Evolutionary conservation across 2,113 vertebrate genomes (phyloP).

Genomic region (Halcyon senegalensis): DNA sequence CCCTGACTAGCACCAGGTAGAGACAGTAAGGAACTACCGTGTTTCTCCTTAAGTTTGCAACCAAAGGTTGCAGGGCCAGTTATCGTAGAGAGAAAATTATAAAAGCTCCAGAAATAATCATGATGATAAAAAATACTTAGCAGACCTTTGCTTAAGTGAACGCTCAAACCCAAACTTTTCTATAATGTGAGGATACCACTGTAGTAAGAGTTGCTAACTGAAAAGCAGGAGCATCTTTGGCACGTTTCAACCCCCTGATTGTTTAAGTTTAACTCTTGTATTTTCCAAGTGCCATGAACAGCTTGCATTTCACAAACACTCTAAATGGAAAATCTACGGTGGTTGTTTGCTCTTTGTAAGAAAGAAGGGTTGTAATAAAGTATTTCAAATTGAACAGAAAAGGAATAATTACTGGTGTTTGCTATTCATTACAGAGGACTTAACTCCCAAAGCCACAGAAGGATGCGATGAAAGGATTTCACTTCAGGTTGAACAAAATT

Average conservation of each 20-base stretch:
- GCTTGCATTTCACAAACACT: not conserved
- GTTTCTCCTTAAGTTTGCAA: not conserved
- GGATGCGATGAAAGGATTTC: not conserved
- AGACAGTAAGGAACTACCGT: not conserved
- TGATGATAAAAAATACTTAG: no score
- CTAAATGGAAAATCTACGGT: not conserved
- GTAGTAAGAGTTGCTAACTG: not conserved
- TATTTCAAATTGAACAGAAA: conserved; percentile 26
- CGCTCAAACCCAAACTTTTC: not conserved
- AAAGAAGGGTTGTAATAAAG: conserved; percentile 25
- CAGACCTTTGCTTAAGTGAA: not conserved
- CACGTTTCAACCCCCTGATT: not conserved
- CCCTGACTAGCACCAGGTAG: not conserved
- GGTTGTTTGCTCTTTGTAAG: not conserved
- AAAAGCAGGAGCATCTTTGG: not conserved
- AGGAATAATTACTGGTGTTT: conserved; percentile 21
- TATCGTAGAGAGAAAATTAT: not conserved
- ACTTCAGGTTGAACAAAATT: not conserved
- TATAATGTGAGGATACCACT: not conserved
- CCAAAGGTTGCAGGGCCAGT: not conserved
- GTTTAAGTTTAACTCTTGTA: not conserved
- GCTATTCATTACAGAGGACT: conserved; percentile 18
- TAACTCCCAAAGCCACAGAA: not conserved
- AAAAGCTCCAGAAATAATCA: not conserved
- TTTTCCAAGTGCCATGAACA: not conserved